Evolutionary conservation across 2,888 invertebrate species (phyloP).

Genomic region (Epinotia brunnichana): DNA sequence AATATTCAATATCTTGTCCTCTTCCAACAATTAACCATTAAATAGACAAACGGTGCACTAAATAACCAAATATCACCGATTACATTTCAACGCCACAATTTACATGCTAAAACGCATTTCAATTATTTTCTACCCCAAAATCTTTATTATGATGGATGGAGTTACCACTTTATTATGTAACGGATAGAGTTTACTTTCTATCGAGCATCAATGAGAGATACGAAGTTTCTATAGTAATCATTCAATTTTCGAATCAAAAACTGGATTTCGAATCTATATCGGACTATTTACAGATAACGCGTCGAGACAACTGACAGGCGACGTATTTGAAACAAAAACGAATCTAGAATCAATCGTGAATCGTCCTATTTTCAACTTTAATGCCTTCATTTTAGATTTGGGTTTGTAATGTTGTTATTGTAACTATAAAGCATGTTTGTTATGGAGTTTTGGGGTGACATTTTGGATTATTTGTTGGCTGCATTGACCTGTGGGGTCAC

Average conservation of each 20-base stretch:
- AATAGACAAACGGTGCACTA: conserved; percentile 25
- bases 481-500: conserved; percentile 40
- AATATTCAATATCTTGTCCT: conserved; percentile 21
- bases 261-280: conserved; percentile 40
- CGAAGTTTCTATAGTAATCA: neutral
- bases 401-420: neutral
- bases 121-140: neutral
- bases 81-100: conserved; percentile 26
- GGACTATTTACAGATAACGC: conserved; percentile 45
- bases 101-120: conserved; percentile 38
- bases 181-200: neutral
- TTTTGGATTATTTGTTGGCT: conserved; percentile 43
- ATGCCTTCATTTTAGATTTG: neutral
- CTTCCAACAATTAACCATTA: conserved; percentile 31
- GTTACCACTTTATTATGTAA: neutral
- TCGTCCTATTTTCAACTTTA: neutral
- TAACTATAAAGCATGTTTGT: neutral
- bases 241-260: conserved; percentile 33
- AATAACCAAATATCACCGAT: conserved; percentile 32
- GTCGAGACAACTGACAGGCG: conserved; percentile 23
- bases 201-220: neutral
- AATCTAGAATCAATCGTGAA: neutral
- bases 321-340: neutral
- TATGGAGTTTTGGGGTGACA: conserved; percentile 31
- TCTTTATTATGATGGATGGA: neutral